phyloP scores from a whole-genome alignment of 2,113 vertebrate species.

The Rousettus leschenaultii region DNA sequence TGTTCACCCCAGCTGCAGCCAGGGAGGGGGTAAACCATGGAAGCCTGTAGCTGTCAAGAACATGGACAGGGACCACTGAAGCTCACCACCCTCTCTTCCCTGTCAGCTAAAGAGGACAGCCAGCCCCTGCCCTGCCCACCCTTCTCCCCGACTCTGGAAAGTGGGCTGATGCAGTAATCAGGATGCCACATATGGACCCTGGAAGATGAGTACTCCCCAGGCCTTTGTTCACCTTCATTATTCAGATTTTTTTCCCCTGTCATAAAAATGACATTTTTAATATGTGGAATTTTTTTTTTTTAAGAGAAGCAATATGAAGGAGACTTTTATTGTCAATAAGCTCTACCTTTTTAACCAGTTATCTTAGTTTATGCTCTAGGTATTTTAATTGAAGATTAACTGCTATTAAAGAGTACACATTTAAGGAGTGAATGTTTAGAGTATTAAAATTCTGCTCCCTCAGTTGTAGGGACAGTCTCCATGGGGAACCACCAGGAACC shows the following conservation, averaged over 20 bases:
- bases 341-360: constrained; percentile 85
- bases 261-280: constrained; percentile 88
- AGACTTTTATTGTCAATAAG: constrained; percentile 84
- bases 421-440: constrained; percentile 75
- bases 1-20: constrained; percentile 54
- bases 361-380: constrained; percentile 86
- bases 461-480: constrained; percentile 55
- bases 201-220: constrained; percentile 80
- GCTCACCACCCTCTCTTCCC: constrained; percentile 64
- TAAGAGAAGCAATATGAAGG: constrained; percentile 80
- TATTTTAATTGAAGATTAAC: constrained; percentile 89
- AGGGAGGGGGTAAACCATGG: constrained; percentile 75
- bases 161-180: constrained; percentile 81
- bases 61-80: constrained; percentile 67
- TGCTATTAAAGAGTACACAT: constrained; percentile 84
- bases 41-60: constrained; percentile 73
- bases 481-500: background rate
- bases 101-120: constrained; percentile 66
- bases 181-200: constrained; percentile 80
- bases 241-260: constrained; percentile 78
- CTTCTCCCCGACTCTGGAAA: constrained; percentile 72
- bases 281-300: constrained; percentile 79
- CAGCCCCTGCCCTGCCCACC: constrained; percentile 49
- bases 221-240: constrained; percentile 86
- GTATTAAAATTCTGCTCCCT: constrained; percentile 75